Percentiles rank a stretch among this genome's conserved stretches.
Conservation (phyloP, 1,140 invertebrate genomes). For the Trissolcus basalis region DNA sequence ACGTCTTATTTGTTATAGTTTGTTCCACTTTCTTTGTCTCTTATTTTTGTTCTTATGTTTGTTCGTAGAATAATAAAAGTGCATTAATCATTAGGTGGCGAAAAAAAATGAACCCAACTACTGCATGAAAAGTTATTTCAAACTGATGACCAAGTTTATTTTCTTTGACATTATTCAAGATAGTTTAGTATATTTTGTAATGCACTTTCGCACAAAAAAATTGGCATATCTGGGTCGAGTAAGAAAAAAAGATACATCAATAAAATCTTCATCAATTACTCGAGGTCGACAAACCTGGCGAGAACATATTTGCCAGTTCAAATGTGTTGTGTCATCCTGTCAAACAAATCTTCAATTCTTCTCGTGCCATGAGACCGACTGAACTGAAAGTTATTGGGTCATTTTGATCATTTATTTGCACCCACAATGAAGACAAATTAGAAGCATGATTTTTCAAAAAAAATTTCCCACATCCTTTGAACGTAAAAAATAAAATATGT, state of each 20-base stretch:
- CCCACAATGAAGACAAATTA: not conserved
- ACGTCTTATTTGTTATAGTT: too few relatives aligned
- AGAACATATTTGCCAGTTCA: not conserved
- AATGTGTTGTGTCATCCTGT: not conserved
- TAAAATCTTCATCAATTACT: slow-evolving; percentile 26
- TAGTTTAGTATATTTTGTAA: slow-evolving; percentile 7
- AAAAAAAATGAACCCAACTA: not conserved
- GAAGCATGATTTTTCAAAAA: too few relatives aligned
- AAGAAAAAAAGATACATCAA: slow-evolving; percentile 21
- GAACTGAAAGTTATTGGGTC: not conserved
- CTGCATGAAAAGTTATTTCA: not conserved
- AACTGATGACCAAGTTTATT: slow-evolving; percentile 1
- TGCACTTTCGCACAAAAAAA: slow-evolving; percentile 5
- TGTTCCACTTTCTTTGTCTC: too few relatives aligned
- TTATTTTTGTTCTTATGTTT: too few relatives aligned
- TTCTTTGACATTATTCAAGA: slow-evolving; percentile 11
- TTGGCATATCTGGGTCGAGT: slow-evolving; percentile 28
- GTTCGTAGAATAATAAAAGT: too few relatives aligned
- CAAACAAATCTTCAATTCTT: too few relatives aligned
- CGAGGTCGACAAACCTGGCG: slow-evolving; percentile 9
- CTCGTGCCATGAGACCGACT: too few relatives aligned
- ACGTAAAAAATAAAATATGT: too few relatives aligned
- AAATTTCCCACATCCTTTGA: too few relatives aligned
- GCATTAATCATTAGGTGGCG: too few relatives aligned
- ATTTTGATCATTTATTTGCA: not conserved